phyloP scores from a whole-genome alignment of 2,113 vertebrate genomes.

The Vulpes vulpes region DNA sequence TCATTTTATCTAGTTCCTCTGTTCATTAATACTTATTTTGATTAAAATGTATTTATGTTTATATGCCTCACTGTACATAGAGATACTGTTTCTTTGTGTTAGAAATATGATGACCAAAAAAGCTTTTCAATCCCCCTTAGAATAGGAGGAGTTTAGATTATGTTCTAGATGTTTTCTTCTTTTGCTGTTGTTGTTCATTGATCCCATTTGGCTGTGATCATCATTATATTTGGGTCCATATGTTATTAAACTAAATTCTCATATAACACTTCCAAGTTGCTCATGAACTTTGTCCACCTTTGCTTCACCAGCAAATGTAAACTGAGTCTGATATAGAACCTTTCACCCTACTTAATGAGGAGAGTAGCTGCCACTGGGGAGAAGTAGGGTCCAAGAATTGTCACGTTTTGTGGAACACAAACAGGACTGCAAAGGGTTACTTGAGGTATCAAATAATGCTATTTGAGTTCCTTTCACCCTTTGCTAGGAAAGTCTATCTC shows the following conservation, averaged over 20 bases:
- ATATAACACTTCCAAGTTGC: neutral
- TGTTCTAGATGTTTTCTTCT: no score
- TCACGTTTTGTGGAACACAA: slow-evolving; percentile 66
- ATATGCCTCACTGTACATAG: neutral
- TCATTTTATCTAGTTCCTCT: neutral
- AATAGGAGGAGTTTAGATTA: neutral
- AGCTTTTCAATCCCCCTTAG: neutral
- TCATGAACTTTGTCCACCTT: neutral
- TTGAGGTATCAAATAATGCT: slow-evolving; percentile 52
- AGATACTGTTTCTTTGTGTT: neutral
- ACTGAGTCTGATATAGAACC: neutral
- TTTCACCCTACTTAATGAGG: slow-evolving; percentile 78
- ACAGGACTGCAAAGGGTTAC: slow-evolving; percentile 50
- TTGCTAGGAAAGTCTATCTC: neutral
- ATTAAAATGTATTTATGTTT: neutral
- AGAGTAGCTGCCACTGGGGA: neutral
- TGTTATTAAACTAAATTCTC: neutral
- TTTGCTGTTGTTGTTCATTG: neutral
- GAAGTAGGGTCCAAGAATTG: slow-evolving; percentile 53
- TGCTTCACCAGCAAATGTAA: neutral
- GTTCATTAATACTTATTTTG: neutral
- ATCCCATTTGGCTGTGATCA: neutral
- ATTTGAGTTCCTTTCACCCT: slow-evolving; percentile 46
- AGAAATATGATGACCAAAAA: neutral
- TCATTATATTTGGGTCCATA: neutral